Conservation (phyloP, 2,888 invertebrate species). For the Ochlodes sylvanus region DNA sequence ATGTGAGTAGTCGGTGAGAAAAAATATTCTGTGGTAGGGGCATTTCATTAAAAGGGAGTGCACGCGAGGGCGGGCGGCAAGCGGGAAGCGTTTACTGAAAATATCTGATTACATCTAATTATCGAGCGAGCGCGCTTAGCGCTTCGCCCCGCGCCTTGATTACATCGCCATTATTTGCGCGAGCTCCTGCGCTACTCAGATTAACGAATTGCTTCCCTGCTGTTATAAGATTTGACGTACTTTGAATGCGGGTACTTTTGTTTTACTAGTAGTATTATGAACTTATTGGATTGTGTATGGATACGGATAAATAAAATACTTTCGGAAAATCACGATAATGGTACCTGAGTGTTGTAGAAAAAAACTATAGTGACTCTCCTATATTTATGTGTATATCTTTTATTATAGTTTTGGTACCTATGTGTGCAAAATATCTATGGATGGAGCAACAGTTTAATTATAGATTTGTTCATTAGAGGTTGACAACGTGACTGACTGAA, state of each 20-base stretch:
- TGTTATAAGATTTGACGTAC: constrained; percentile 36
- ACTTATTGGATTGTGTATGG: no score
- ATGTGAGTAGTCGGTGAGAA: constrained; percentile 39
- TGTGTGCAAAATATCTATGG: not conserved
- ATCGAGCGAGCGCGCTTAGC: constrained; percentile 65
- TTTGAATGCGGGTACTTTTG: constrained; percentile 15
- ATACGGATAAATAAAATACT: no score
- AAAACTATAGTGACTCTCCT: no score
- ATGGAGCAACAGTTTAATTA: no score
- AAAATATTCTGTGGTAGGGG: constrained; percentile 51
- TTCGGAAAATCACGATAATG: no score
- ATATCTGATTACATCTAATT: constrained; percentile 85
- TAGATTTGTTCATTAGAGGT: not conserved
- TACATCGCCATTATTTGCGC: constrained; percentile 72
- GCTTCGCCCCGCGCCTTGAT: constrained; percentile 57
- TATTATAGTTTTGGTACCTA: no score
- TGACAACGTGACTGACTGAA: not conserved
- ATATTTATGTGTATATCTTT: no score
- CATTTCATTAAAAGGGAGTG: constrained; percentile 75
- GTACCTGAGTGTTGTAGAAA: no score
- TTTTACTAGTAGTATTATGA: not conserved
- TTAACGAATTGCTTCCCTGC: constrained; percentile 39
- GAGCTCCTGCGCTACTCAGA: constrained; percentile 36
- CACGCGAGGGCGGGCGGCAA: constrained; percentile 58
- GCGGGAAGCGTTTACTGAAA: constrained; percentile 73